These are phyloP conservation scores for Scotopteryx bipunctaria DNA, from an alignment of 2,888 invertebrate species.

Conservation along the genomic window DNA sequence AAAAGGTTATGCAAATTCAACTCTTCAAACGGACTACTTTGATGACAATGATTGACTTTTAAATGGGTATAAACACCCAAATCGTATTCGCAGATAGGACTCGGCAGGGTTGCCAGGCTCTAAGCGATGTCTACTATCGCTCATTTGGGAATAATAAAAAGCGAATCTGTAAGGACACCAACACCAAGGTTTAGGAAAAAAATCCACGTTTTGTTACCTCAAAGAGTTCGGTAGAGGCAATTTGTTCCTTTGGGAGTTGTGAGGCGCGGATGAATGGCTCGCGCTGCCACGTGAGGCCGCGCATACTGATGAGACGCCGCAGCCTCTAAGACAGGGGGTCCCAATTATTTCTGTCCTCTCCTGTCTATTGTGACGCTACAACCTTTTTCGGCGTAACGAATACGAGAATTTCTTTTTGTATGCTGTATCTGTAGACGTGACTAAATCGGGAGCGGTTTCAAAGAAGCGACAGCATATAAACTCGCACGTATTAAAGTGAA, in stretches of 20 bases:
- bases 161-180: conserved; percentile 39
- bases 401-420: conserved; percentile 36
- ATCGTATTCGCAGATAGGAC: conserved; percentile 48
- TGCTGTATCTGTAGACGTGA: conserved; percentile 33
- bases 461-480: conserved; percentile 25
- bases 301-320: conserved; percentile 66
- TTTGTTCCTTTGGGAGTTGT: conserved; percentile 58
- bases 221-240: conserved; percentile 62
- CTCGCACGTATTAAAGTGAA: conserved; percentile 32
- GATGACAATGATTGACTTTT: conserved; percentile 75
- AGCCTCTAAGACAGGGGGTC: conserved; percentile 49
- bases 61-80: conserved; percentile 63
- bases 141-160: conserved; percentile 55
- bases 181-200: conserved; percentile 41
- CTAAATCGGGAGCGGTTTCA: conserved; percentile 31
- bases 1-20: conserved; percentile 65
- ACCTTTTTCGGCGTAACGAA: conserved; percentile 45
- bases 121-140: conserved; percentile 55
- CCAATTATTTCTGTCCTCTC: conserved; percentile 59
- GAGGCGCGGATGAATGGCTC: conserved; percentile 62
- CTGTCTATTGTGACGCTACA: conserved; percentile 47
- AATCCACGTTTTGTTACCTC: conserved; percentile 53
- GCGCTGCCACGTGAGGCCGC: conserved; percentile 50
- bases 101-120: conserved; percentile 37
- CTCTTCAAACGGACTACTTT: conserved; percentile 57